Evolutionary conservation across 2,888 invertebrate species (phyloP).

Genomic region (Epirrita christyi): DNA sequence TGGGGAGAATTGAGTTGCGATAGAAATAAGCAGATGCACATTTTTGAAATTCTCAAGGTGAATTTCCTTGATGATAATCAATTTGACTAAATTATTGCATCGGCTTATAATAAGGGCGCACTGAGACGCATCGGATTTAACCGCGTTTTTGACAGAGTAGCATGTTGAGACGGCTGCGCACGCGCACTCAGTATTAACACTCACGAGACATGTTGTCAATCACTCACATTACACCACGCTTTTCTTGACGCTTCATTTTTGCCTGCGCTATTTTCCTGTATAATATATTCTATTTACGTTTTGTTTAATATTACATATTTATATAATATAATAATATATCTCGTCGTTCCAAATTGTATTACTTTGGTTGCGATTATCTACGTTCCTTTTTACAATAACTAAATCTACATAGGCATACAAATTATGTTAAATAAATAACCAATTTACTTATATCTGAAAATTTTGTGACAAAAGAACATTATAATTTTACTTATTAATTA

Average conservation of each 20-base stretch:
- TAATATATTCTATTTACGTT: conserved; percentile 51
- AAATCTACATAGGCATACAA: neutral
- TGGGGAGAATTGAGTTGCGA: conserved; percentile 49
- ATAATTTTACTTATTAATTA: too few relatives aligned
- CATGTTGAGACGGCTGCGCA: conserved; percentile 54
- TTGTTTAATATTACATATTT: conserved; percentile 14
- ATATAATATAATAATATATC: conserved; percentile 42
- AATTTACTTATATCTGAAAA: too few relatives aligned
- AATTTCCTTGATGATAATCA: conserved; percentile 23
- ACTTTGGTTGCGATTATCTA: conserved; percentile 53
- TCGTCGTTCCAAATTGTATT: conserved; percentile 59
- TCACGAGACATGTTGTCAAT: conserved; percentile 54
- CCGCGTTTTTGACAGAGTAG: conserved; percentile 52
- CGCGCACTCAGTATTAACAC: conserved; percentile 55
- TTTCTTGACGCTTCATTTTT: conserved; percentile 66
- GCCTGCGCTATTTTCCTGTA: conserved; percentile 59
- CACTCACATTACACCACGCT: conserved; percentile 59
- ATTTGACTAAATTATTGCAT: conserved; percentile 44
- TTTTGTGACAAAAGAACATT: too few relatives aligned
- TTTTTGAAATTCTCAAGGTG: conserved; percentile 35
- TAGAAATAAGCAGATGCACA: conserved; percentile 48
- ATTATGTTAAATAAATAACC: neutral
- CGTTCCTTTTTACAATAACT: neutral
- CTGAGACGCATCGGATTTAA: conserved; percentile 49
- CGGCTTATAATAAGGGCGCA: conserved; percentile 44